Conservation (phyloP, 92 coral and sea anemone genomes). For the Porites divaricata region DNA sequence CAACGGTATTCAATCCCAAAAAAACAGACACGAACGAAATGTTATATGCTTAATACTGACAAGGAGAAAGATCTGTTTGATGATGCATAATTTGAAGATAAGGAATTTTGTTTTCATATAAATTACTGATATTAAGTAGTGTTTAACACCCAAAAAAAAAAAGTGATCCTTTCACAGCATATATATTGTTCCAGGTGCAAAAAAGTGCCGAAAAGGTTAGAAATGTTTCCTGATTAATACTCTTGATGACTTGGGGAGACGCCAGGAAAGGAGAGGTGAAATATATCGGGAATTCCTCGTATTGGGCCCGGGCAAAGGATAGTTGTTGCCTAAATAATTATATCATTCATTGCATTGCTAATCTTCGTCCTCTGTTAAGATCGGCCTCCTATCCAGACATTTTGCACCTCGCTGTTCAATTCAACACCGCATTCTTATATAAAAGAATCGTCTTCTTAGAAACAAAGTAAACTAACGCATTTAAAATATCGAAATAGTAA, state of each 20-base stretch:
- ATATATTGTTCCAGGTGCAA: neutral
- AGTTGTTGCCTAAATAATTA: neutral
- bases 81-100: neutral
- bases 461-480: conserved; percentile 23
- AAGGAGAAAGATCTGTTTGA: neutral
- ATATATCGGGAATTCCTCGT: neutral
- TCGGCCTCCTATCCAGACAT: conserved; percentile 5
- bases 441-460: conserved; percentile 55
- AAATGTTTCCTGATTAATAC: neutral
- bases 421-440: conserved; percentile 47
- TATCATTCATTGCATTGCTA: neutral
- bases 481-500: neutral
- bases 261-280: neutral
- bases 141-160: neutral
- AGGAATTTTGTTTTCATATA: neutral
- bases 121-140: neutral
- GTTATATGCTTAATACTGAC: neutral
- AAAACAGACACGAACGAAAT: too few relatives aligned
- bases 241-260: neutral
- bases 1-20: too few relatives aligned
- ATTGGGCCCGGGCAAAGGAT: neutral
- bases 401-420: neutral
- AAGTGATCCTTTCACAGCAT: neutral
- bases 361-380: neutral
- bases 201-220: neutral